Evolutionary conservation across 2,113 vertebrate genomes (phyloP), one percentile per base, ranked within the genome.

Genomic region (Carassius gibelio): DNA sequence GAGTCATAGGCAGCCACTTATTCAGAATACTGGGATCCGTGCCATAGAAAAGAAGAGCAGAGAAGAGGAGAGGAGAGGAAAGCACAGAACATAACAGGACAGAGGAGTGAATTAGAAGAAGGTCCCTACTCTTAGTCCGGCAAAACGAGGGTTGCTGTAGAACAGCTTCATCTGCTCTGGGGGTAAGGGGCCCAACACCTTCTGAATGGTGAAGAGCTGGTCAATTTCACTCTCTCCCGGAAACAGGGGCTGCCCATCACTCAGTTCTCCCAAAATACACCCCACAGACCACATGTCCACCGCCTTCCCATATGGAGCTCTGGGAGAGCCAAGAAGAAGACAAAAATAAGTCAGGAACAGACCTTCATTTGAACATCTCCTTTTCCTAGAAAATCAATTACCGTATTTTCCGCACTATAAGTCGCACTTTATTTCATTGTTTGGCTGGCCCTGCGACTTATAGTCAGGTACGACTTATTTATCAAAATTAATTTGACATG

Each of bases 241-340:
- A 92, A 99, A 99, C 89, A 99, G 93, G 62, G 98, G 98, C 92
- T 99, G 98, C 71, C 98, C 98, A 0, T 99, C 98, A n/a, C 98
- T 99, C 91, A 99, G 96, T 90, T 99, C 98, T 34, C 98, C 98
- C 90, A 99, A 93, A 92, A 99, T 99, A 85, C 98, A 99, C 92
- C 98, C 98, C 61, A 99, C 98, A 21, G 98, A 99, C 98, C 98
- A 99, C 98, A 99, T 99, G 94, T 99, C 98, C 93, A 99, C 98
- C 0, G 98, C 97, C 89, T 99, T 99, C 78, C 98, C 98, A 26
- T 99, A 99, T 8, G 98, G 98, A 88, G 98, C 98, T 90, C 98
- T 99, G 94, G 3, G 87, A 93, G 89, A 64, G 48, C 66, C 45
- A 55, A 82, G 42, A 2, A 10, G 1, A 26, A 81, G 26, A 57